These are phyloP conservation scores for Noctilio leporinus DNA, from an alignment of 2,113 vertebrate genomes.

Conservation along the genomic window DNA sequence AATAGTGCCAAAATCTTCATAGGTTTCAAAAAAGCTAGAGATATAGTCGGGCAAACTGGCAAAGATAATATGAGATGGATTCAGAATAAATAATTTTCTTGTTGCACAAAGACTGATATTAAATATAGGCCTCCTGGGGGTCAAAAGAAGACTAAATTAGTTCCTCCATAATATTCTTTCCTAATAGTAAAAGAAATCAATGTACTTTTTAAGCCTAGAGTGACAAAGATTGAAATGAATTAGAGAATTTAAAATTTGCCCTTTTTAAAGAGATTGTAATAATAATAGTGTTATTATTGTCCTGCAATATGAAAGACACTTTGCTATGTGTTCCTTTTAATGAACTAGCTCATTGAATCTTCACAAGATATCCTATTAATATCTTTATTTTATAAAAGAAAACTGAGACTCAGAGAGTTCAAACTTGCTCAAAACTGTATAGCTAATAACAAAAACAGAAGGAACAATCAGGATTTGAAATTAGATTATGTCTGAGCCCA, in stretches of 20 bases:
- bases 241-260: neutral
- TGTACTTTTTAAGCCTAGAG: neutral
- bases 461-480: neutral
- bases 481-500: neutral
- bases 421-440: neutral
- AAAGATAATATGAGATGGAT: neutral
- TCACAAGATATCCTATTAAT: neutral
- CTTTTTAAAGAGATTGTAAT: neutral
- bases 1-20: neutral
- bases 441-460: neutral
- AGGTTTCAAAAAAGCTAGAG: neutral
- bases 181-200: neutral
- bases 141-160: neutral
- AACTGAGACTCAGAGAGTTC: neutral
- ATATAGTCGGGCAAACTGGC: neutral
- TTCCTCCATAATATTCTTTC: neutral
- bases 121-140: neutral
- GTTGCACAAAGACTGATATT: neutral
- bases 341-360: neutral
- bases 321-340: neutral
- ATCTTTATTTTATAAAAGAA: neutral
- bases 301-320: neutral
- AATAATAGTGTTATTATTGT: neutral
- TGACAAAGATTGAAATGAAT: neutral
- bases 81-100: conserved; percentile 4